Base-by-base conservation (phyloP, 30 jellyfish, hydroid and myxozoan genomes). In the Aurelia aurita complex sp. Pacific region DNA sequence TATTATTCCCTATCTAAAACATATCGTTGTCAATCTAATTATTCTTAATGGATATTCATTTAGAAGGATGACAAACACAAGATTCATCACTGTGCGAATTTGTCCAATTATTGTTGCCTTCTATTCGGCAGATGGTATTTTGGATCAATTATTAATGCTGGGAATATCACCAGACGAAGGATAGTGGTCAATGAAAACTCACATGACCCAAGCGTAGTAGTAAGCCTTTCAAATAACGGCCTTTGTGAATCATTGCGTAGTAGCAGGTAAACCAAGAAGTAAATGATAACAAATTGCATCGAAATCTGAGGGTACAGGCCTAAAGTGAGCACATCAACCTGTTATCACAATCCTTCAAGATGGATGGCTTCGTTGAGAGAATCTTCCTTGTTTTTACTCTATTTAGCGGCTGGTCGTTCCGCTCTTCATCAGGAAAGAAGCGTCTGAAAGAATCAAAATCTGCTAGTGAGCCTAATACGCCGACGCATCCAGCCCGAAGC, bases 101-200 rank as follows among this genome's bases (percentile, higher is more conserved):
- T 61, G 32, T 36, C 70, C 32, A 61, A 5, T 23, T n/a, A 61
- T 61, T 61, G 70, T 61, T 61, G 70, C 70, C 70, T 6, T 61
- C 34, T 61, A 23, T 61, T 61, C 36, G 36, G 32, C 70, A 61
- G 70, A 61, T 64, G 72, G 89, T 17, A 57, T 64, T 54, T 33
- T 64, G 50, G 85, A 62, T 82, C 43, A 82, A 82, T 69, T 15
- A 69, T 82, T 70, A 17, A 82, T 57, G 63, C 46, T 53, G 64
- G 40, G 82, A 80, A 67, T 33, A 40, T 19, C 40, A 53, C 65
- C 51, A 17, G 11, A 46, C 19, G 69, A 64, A 18, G 57, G 73
- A 40, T 83, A 74, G 77, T 84, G 93, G 87, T 84, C 93, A 84
- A 84, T 84, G 93, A 71, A 67, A 15, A 42, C 64, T 72, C 93